phyloP scores from a whole-genome alignment of 2,113 vertebrate genomes.

The Stomatorhinus ivindoensis region DNA sequence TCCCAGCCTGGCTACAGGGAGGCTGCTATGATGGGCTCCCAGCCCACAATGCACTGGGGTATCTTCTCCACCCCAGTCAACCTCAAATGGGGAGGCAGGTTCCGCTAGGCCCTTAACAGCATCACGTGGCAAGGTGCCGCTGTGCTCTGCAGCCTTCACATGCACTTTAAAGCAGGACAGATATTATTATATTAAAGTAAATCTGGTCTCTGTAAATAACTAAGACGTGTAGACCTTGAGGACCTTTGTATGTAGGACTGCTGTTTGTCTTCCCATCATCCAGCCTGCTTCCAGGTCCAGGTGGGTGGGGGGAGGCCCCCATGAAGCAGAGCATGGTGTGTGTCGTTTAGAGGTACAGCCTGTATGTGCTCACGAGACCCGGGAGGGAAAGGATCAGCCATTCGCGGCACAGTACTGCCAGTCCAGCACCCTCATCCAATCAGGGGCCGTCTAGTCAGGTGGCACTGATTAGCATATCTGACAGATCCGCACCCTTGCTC shows the following conservation, averaged over 20 bases:
- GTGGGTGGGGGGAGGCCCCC: not conserved
- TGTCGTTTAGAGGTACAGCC: not conserved
- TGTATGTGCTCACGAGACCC: not conserved
- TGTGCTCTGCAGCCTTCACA: not conserved
- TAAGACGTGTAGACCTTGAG: not conserved
- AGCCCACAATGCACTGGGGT: not conserved
- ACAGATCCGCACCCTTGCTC: slow-evolving; percentile 44
- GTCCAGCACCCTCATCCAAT: slow-evolving; percentile 51
- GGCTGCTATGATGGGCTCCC: not conserved
- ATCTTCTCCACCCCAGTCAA: not conserved
- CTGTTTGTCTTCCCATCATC: not conserved
- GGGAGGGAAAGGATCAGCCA: not conserved
- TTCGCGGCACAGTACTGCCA: not conserved
- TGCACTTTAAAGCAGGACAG: not conserved
- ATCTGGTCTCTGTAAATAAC: not conserved
- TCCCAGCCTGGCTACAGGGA: not conserved
- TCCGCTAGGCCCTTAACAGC: not conserved
- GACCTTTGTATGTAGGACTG: not conserved
- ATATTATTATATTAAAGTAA: not conserved
- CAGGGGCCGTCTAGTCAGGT: slow-evolving; percentile 66
- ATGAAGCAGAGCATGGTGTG: not conserved
- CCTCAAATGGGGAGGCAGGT: not conserved
- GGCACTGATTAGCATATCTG: slow-evolving; percentile 64
- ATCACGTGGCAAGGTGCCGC: not conserved
- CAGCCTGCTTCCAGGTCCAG: not conserved